Conservation (phyloP, 2,113 vertebrate species). For the sheep (Ovis aries) region ARS-UI_Ramb_v3.0 NC_056055.1:209206501-209207000, state of each 20-base stretch:
- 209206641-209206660: neutral
- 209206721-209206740: neutral
- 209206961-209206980: neutral
- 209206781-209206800: neutral
- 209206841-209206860: neutral
- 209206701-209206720: neutral
- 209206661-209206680: neutral
- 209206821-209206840: neutral
- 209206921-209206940: neutral
- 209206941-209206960: neutral
- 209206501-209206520: neutral
- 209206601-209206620: neutral
- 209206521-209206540: neutral
- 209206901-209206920: neutral
- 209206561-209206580: neutral
- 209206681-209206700: neutral
- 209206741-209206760: neutral
- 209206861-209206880: neutral
- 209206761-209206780: neutral
- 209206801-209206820: neutral
- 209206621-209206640: neutral
- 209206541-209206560: neutral
- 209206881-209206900: neutral
- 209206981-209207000: neutral
- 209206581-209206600: neutral